Evolutionary conservation across 2,113 vertebrate genomes (phyloP), one percentile per base, ranked within the genome.

Genomic region (Echinops telfairi): DNA sequence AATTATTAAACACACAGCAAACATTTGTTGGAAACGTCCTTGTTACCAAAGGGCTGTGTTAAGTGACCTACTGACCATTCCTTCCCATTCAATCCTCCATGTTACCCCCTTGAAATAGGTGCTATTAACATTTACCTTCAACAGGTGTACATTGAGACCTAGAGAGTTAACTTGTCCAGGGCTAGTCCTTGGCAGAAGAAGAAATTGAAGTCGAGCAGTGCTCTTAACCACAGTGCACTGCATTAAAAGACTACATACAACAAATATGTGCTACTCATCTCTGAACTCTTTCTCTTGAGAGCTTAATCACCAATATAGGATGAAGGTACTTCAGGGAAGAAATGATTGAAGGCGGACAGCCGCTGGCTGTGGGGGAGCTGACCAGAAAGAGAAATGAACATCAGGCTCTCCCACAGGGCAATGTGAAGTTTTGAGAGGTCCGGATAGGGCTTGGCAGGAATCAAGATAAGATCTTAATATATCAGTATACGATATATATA

Each of bases 191-290:
- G n/a, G 27, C 25, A 77, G 40, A 77, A 10, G 75, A 77, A 47
- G 40, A 14, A 16, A 29, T 29, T 47, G 38, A 77, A 75, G 36
- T 2, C 31, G 77, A 43, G 36, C 47, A 68, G 36, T 71, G 33
- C 7, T 47, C 47, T 78, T 64, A 66, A 82, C 27, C 43, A 62
- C 91, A 68, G 29, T 64, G 9, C 23, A 88, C 81, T 23, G 47
- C 11, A 25, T 38, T 22, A 43, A 86, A 78, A 4, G 64, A 20
- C n/a, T 31, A 7, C 77, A 81, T 75, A 89, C 27, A n/a, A n/a
- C 36, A 33, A 83, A 9, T 0, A 0, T 43, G 10, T 29, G 36
- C n/a, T 5, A 70, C 75, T 25, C n/a, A 31, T 22, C 25, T 68
- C 70, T 85, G 68, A 76, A 58, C 25, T 53, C 38, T 71, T 47